These are phyloP conservation scores for Ochropleura leucogaster DNA, from an alignment of 2,888 invertebrate genomes.

Conservation along the genomic window DNA sequence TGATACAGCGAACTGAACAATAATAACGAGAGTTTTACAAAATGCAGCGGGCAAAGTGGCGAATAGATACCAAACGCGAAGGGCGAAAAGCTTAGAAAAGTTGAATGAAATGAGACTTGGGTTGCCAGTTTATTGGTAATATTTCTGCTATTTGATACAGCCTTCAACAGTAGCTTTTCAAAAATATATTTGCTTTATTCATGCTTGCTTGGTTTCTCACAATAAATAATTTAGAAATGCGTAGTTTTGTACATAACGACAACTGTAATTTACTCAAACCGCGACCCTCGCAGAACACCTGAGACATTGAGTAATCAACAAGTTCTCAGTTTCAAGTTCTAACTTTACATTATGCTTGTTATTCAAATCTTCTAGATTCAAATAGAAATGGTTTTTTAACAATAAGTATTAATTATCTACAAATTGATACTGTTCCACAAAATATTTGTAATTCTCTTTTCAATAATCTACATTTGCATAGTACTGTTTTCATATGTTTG, in stretches of 20 bases:
- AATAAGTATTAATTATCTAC: background rate
- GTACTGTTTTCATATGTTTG: too few relatives aligned
- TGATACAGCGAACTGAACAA: constrained; percentile 47
- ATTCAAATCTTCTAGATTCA: background rate
- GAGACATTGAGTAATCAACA: background rate
- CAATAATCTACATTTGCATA: too few relatives aligned
- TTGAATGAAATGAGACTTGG: constrained; percentile 61
- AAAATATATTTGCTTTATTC: background rate
- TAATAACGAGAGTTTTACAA: constrained; percentile 48
- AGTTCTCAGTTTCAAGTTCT: background rate
- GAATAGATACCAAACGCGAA: constrained; percentile 69
- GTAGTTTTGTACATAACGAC: background rate
- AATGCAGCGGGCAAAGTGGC: constrained; percentile 63
- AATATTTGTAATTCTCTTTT: too few relatives aligned
- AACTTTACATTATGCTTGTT: background rate
- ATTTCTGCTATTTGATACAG: constrained; percentile 98
- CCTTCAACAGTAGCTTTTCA: constrained; percentile 94
- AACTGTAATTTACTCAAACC: background rate
- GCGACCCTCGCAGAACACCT: background rate
- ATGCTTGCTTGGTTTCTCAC: background rate
- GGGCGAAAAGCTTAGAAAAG: constrained; percentile 70
- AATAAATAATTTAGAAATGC: background rate
- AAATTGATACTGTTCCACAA: background rate
- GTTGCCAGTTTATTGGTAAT: constrained; percentile 33
- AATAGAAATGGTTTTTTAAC: too few relatives aligned